Evolutionary conservation across 2,797 vertebrate genomes (phyloP), one percentile per base, ranked within the genome.

Genomic region (Mallotus villosus): DNA sequence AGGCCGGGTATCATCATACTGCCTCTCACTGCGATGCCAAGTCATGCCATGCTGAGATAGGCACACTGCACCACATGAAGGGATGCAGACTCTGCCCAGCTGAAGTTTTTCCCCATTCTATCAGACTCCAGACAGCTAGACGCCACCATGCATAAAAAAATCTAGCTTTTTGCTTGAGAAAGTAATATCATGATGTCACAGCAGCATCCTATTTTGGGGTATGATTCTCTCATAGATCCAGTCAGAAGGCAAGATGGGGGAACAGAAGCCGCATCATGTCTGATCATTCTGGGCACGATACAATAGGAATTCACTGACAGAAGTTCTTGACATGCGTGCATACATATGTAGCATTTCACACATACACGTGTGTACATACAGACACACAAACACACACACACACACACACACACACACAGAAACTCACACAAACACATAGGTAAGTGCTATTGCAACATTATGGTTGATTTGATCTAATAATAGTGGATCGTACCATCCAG

Each of bases 91-190:
- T 17, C 37, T 55, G 69, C 17, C 22, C 34, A 46, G 37, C n/a
- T 32, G 4, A 21, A 12, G 9, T 65, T 65, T 8, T 63, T 12
- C 16, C 17, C 17, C 24, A 62, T 37, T 12, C 41, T 71, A 11
- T 55, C 46, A 62, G 68, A 37, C 60, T 17, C 9, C 59, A 51
- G n/a, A 63, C 11, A 63, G 70, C 25, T 16, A 63, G 69, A 71
- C 60, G 22, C 69, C 69, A 53, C 68, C 68, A 70, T 60, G 68
- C 68, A 46, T 60, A 49, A 16, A 14, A 14, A 25, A 70, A 61
- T 32, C 22, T 22, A 46, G 63, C 34, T 65, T 41, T 41, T 65
- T 41, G 63, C 63, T 64, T 21, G 34, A 64, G 34, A 64, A 64
- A 46, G 32, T 64, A 64, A 9, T 11, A 64, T 1, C 7, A 25